Percentiles rank a stretch among this genome's conserved stretches.
Conservation (phyloP, 2,113 vertebrate genomes). For the Xenopus laevis region DNA sequence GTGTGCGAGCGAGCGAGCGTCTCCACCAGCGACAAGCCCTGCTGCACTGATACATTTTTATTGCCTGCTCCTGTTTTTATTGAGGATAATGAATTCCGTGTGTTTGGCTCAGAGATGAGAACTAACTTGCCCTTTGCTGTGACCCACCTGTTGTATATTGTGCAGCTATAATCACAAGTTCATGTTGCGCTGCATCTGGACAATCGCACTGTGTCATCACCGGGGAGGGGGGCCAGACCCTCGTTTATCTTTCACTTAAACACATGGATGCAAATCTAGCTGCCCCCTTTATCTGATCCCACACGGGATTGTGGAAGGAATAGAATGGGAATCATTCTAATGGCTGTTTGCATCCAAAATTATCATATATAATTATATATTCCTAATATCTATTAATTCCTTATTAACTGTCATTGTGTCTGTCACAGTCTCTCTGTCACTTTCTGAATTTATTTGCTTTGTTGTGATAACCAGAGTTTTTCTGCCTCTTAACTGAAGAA, state of each 20-base stretch:
- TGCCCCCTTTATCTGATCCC: no score
- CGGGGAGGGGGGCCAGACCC: conserved; percentile 54
- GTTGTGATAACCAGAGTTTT: no score
- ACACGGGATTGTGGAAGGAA: no score
- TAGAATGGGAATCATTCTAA: no score
- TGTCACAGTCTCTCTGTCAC: no score
- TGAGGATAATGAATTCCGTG: conserved; percentile 81
- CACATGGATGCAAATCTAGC: conserved; percentile 49
- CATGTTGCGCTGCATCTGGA: conserved; percentile 69
- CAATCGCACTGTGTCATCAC: conserved; percentile 55
- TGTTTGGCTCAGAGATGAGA: conserved; percentile 77
- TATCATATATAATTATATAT: no score
- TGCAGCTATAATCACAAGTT: conserved; percentile 74
- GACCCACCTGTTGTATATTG: conserved; percentile 87
- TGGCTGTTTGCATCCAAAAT: no score
- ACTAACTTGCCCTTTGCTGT: conserved; percentile 73
- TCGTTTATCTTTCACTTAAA: conserved; percentile 50
- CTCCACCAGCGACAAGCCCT: conserved; percentile 60
- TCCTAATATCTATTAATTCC: no score
- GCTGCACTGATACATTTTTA: conserved; percentile 73
- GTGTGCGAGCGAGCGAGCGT: no score
- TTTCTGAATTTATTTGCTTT: no score
- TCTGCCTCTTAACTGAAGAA: no score
- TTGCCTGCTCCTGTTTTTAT: conserved; percentile 81
- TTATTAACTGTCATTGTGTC: no score